Evolutionary conservation across 2,797 vertebrate genomes (phyloP).

Genomic region (Pseudochromis fuscus): DNA sequence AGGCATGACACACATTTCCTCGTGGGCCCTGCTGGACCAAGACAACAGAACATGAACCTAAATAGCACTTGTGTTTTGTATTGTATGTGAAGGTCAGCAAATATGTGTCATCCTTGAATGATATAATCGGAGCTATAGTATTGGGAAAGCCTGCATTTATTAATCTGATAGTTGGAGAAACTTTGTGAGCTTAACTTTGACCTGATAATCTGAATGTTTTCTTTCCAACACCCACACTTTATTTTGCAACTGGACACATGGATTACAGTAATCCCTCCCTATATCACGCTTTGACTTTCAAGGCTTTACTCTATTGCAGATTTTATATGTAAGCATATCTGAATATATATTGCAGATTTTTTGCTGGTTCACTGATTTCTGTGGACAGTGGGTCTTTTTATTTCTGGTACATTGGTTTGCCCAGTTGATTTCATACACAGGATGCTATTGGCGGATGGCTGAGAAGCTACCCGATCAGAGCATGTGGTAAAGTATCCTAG

Average conservation of each 20-base stretch:
- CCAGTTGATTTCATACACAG: no score
- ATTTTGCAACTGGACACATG: not conserved
- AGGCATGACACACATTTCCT: not conserved
- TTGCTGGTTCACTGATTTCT: no score
- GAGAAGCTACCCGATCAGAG: no score
- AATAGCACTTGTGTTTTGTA: not conserved
- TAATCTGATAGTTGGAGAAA: not conserved
- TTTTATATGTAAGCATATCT: no score
- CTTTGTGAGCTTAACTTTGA: constrained; percentile 8
- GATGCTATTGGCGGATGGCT: no score
- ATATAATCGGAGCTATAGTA: not conserved
- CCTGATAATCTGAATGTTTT: not conserved
- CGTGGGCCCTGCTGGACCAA: not conserved
- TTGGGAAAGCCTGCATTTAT: not conserved
- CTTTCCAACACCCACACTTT: not conserved
- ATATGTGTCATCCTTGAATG: not conserved
- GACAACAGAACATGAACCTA: not conserved
- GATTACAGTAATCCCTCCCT: no score
- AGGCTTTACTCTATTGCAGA: no score
- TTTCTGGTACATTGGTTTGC: no score
- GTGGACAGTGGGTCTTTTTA: no score
- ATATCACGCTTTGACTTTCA: no score
- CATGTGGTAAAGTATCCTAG: no score
- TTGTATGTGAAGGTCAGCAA: not conserved
- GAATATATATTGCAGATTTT: no score